phyloP scores from a whole-genome alignment of 2,888 invertebrate genomes.

The Nephrotoma appendiculata region DNA sequence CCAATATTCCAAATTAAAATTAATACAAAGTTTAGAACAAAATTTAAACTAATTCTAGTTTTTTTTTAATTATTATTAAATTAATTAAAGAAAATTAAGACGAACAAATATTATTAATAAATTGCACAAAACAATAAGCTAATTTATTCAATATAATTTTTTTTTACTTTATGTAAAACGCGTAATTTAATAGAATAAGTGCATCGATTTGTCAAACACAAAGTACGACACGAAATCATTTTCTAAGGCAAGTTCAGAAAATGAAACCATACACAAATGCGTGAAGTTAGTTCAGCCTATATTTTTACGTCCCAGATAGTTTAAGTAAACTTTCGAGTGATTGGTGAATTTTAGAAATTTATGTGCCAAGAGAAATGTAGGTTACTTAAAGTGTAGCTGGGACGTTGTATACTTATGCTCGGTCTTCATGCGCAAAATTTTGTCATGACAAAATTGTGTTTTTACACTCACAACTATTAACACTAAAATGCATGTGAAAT shows the following conservation, averaged over 20 bases:
- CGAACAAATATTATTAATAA: background rate
- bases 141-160: background rate
- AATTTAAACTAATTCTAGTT: background rate
- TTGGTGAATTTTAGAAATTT: background rate
- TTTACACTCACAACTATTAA: too few species aligned
- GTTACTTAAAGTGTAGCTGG: background rate
- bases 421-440: background rate
- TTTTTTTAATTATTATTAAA: background rate
- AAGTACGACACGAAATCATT: background rate
- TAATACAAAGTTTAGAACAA: background rate
- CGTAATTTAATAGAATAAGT: background rate
- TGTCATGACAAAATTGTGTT: background rate
- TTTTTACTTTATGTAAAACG: background rate
- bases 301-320: background rate
- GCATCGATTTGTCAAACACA: background rate
- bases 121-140: background rate
- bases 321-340: background rate
- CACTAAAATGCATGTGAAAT: too few species aligned
- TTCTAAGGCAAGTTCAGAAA: background rate
- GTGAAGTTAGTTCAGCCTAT: background rate
- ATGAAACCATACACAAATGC: background rate
- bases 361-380: background rate
- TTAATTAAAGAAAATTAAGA: background rate
- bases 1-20: background rate
- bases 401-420: background rate